A percentile compares a stretch with the other conserved stretches of the same genome.
phyloP scores from a whole-genome alignment of 2,797 vertebrate species.

The Gadopsis marmoratus region DNA sequence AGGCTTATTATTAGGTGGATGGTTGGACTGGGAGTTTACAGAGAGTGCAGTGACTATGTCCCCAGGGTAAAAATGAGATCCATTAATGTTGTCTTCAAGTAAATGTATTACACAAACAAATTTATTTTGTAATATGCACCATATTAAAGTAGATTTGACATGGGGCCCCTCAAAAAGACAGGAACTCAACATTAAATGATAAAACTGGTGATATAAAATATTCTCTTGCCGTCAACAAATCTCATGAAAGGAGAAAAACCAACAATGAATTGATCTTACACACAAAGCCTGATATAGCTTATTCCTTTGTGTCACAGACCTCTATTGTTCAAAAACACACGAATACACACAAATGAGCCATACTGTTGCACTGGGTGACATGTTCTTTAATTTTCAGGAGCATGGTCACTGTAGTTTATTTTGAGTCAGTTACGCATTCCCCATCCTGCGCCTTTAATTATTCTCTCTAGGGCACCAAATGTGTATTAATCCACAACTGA shows the following conservation, averaged over 20 bases:
- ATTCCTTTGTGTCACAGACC: conserved; percentile 1
- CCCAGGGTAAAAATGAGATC: neutral
- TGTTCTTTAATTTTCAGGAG: conserved; percentile 1
- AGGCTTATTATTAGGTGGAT: conserved; percentile 33
- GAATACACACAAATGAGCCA: neutral
- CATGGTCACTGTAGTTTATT: neutral
- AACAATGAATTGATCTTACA: neutral
- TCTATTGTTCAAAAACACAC: neutral
- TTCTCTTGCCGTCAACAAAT: neutral
- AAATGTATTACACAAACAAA: neutral
- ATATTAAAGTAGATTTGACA: conserved; percentile 6
- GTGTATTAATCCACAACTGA: neutral
- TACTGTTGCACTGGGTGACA: neutral
- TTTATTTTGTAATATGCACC: neutral
- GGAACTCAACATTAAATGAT: neutral
- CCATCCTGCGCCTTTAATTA: neutral
- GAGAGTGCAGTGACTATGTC: neutral
- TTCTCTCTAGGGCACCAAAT: neutral
- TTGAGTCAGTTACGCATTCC: neutral
- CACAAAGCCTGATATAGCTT: neutral
- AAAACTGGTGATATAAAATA: neutral
- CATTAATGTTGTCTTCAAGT: neutral
- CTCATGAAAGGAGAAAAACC: neutral
- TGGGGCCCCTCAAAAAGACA: neutral
- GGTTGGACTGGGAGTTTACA: neutral